Base-by-base conservation (phyloP, 2,888 invertebrate genomes). In the Villa cingulata region DNA sequence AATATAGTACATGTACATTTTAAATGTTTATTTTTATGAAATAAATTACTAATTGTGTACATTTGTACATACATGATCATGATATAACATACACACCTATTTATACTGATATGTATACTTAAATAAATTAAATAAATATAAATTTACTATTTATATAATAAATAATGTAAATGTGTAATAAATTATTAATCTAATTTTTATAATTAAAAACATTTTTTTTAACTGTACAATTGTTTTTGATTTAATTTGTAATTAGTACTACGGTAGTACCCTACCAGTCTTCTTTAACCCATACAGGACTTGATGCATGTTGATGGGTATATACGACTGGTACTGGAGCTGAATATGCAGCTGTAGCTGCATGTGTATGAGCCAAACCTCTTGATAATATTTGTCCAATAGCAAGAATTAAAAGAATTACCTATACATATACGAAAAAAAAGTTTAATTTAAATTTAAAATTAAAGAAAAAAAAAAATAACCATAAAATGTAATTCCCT, bases 391-490 rank as follows among this genome's bases (percentile, higher is more conserved):
- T 60, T 60, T 78, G 78, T 49, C 78, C 77, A 54, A 78, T 72
- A 50, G 75, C 70, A 37, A 78, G 72, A 43, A 78, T 74, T 23
- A 78, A 69, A 1, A 78, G 68, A 40, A 78, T 64, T 16, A 68
- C 59, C 62, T 62, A 38, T 15, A 46, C 47, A 40, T 16, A 9
- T 27, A 27, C 18, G 4, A 36, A 23, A n/a, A 3, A 37, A 38
- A 23, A 23, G 4, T 23, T 23, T 23, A 23, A 23, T 23, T 23
- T 6, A 23, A 6, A 23, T 23, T 23, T 23, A 23, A 23, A 23
- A 6, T 23, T 23, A 23, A 23, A 23, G 5, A 23, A 23, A 23
- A 23, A 4, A 23, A 23, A 23, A 23, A 23, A 23, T 7, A 23
- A n/a, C n/a, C n/a, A n/a, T n/a, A n/a, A n/a, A 23, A 23, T 23